Evolutionary conservation across 2,113 vertebrate genomes (phyloP).

Genomic region (Haplochromis burtoni): DNA sequence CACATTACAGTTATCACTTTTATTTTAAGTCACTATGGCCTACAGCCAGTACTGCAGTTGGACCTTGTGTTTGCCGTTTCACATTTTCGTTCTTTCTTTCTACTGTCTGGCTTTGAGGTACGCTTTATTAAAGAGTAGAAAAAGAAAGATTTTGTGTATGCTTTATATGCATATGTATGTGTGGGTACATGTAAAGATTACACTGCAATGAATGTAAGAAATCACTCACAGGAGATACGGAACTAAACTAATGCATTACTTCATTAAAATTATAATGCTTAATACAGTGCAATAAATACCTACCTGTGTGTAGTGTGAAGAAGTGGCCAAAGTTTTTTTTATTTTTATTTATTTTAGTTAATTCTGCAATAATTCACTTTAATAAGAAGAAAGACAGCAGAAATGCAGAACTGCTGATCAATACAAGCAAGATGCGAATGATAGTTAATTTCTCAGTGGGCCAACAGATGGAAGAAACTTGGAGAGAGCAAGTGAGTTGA

Average conservation of each 20-base stretch:
- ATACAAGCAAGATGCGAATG: background rate
- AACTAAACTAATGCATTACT: background rate
- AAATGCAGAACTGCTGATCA: background rate
- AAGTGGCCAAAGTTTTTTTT: background rate
- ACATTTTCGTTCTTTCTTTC: background rate
- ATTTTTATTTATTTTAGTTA: background rate
- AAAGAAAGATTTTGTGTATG: background rate
- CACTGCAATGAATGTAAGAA: background rate
- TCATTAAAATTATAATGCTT: background rate
- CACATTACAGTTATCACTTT: background rate
- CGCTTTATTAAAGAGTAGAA: background rate
- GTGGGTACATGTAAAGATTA: background rate
- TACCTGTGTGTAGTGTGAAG: background rate
- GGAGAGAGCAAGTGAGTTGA: background rate
- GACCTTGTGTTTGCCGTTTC: background rate
- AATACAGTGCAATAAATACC: background rate
- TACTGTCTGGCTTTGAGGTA: background rate
- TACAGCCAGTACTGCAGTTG: background rate
- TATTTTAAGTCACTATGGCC: background rate
- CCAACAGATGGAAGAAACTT: background rate
- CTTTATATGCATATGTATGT: background rate
- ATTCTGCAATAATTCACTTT: background rate
- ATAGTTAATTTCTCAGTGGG: background rate
- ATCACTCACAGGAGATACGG: background rate
- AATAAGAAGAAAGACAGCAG: background rate